A percentile compares a stretch with the other conserved stretches of the same genome.
phyloP scores from a whole-genome alignment of 2,888 invertebrate species.

The Temnothorax ravouxi region DNA sequence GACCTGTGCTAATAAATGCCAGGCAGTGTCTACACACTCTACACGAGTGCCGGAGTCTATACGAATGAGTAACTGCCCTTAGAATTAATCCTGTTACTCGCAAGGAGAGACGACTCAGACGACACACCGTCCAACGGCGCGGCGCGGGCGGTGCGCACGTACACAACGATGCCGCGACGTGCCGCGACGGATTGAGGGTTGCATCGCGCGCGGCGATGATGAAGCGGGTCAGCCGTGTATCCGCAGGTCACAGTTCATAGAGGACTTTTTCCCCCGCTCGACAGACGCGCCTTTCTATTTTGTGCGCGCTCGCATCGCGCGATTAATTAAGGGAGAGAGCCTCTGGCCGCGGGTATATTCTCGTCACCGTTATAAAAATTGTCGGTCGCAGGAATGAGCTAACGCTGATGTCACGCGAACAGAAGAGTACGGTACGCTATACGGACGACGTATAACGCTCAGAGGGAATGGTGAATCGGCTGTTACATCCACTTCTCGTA shows the following conservation, averaged over 20 bases:
- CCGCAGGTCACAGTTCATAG: conserved; percentile 46
- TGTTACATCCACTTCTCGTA: conserved; percentile 10
- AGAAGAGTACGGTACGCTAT: conserved; percentile 1
- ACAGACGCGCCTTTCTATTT: conserved; percentile 49
- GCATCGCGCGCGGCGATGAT: neutral
- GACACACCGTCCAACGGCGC: neutral
- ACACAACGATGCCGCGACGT: neutral
- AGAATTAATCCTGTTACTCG: conserved; percentile 69
- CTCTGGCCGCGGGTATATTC: conserved; percentile 22
- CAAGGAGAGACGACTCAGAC: neutral
- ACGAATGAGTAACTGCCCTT: conserved; percentile 67
- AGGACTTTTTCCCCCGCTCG: conserved; percentile 37
- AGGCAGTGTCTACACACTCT: conserved; percentile 49
- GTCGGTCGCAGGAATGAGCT: conserved; percentile 43
- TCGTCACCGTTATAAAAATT: conserved; percentile 49
- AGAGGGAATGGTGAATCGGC: neutral
- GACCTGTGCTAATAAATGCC: conserved; percentile 79
- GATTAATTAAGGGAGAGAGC: conserved; percentile 47
- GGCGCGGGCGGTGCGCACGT: neutral
- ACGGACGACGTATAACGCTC: conserved; percentile 6
- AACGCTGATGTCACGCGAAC: conserved; percentile 41
- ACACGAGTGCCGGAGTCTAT: conserved; percentile 44
- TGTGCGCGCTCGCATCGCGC: conserved; percentile 37
- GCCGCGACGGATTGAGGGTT: conserved; percentile 4
- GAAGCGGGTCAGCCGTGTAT: conserved; percentile 47